Conservation (phyloP, 2,113 vertebrate genomes). For the Cyanoderma ruficeps region DNA sequence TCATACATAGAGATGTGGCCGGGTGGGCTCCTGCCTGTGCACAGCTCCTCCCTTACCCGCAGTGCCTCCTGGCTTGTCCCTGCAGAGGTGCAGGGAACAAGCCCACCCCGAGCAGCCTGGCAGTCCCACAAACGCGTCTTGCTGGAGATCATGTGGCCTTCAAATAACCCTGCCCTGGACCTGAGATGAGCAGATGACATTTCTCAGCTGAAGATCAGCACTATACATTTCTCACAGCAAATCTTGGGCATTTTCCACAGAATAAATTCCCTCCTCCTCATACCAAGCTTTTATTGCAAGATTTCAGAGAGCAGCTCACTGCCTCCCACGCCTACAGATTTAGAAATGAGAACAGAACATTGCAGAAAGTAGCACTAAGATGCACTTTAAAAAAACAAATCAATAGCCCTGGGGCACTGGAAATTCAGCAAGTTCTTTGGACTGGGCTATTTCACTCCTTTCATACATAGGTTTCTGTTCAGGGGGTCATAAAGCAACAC, state of each 20-base stretch:
- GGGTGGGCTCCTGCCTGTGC: background rate
- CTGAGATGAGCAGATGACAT: background rate
- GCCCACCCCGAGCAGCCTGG: background rate
- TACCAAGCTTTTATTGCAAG: conserved; percentile 54
- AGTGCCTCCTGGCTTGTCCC: background rate
- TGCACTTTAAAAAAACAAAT: background rate
- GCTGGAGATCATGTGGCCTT: background rate
- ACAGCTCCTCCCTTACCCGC: background rate
- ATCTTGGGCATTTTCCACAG: conserved; percentile 43
- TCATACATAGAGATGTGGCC: rapidly evolving
- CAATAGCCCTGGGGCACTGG: background rate
- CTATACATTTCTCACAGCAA: conserved; percentile 7
- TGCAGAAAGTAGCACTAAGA: background rate
- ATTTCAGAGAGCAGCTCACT: conserved; percentile 29
- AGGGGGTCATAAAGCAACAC: background rate
- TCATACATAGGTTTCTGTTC: background rate
- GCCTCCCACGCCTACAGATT: conserved; percentile 56
- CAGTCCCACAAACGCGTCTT: background rate
- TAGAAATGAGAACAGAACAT: conserved; percentile 36
- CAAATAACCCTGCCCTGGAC: conserved; percentile 29
- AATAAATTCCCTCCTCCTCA: conserved; percentile 48
- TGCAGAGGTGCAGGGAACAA: background rate
- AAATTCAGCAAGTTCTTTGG: background rate
- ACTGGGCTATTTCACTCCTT: background rate
- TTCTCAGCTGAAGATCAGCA: background rate